Base-by-base conservation (phyloP, 2,797 vertebrate species). In the Novumbra hubbsi region DNA sequence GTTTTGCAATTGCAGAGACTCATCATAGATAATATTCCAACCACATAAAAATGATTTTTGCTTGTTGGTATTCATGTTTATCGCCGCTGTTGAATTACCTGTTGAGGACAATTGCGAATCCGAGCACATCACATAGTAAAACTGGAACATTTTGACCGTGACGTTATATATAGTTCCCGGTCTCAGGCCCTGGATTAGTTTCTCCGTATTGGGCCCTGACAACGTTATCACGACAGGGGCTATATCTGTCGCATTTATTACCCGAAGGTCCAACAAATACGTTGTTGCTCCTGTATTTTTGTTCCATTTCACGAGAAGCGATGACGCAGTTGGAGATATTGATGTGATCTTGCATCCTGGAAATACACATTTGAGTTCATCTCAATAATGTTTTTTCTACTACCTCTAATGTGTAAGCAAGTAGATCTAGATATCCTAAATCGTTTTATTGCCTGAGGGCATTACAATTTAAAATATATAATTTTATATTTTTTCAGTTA, bases 251-350 rank as follows among this genome's bases (percentile, higher is more conserved):
- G 75, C 80, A 76, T 94, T 92, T 76, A 74, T 88, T 69, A 91
- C 84, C 74, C 94, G 87, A 48, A 94, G 77, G 78, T 95, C 94
- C 84, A 95, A 83, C 80, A 94, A 80, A 67, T 92, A 94, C 75
- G 80, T 88, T 67, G 91, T 90, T 21, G 89, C 88, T 2, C n/a
- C 73, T 0, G 14, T 0, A 66, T 80, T 77, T 50, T 55, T 57
- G 64, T 73, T 81, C 94, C 93, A 95, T 84, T 87, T 88, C 16
- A 94, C 76, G 69, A 84, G 32, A 55, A 95, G 84, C 0, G 92
- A 87, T 14, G 92, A 88, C 8, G 93, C 78, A 0, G 87, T 73
- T 0, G 83, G 62, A 41, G 93, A 70, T 4, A 91, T 85, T 34
- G 88, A 89, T 71, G 83, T 55, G 65, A 94, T 92, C 2, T 19